A percentile compares a stretch with the other conserved stretches of the same genome.
Conservation (phyloP, 35 echinoderm and acorn worm species). For the Anneissia japonica region DNA sequence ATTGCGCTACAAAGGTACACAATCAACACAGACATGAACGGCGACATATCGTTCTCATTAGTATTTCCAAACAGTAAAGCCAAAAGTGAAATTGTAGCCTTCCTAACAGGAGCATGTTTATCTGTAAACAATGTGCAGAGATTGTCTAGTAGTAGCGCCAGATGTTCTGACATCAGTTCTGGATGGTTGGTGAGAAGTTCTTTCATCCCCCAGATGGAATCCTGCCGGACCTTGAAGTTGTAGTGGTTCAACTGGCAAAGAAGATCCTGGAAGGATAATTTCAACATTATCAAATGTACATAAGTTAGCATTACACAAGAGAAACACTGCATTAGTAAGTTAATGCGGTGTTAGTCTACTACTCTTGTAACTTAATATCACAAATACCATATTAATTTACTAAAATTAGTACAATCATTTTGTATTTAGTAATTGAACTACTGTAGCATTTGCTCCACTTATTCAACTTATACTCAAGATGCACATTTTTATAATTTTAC, state of each 20-base stretch:
- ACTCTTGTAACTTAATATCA: too few relatives aligned
- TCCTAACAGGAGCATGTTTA: conserved; percentile 56
- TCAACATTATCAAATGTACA: too few relatives aligned
- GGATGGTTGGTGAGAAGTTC: conserved; percentile 59
- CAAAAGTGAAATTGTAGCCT: conserved; percentile 39
- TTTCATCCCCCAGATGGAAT: conserved; percentile 46
- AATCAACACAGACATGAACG: conserved; percentile 70
- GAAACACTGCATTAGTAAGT: too few relatives aligned
- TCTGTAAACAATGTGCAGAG: conserved; percentile 57
- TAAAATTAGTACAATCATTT: too few relatives aligned
- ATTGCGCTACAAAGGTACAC: conserved; percentile 83
- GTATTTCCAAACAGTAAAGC: conserved; percentile 29
- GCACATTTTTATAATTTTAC: too few relatives aligned
- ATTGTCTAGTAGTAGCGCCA: conserved; percentile 59
- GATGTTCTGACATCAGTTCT: conserved; percentile 39
- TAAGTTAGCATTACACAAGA: too few relatives aligned
- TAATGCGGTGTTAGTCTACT: too few relatives aligned
- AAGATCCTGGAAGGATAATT: conserved; percentile 63
- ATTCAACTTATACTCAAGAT: too few relatives aligned
- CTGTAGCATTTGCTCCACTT: too few relatives aligned
- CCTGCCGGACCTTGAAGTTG: conserved; percentile 58
- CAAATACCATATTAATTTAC: too few relatives aligned
- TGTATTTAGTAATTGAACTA: too few relatives aligned
- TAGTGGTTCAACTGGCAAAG: conserved; percentile 86
- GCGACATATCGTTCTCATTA: conserved; percentile 33